Evolutionary conservation across 2,888 invertebrate species (phyloP).

Genomic region (Vanessa cardui): DNA sequence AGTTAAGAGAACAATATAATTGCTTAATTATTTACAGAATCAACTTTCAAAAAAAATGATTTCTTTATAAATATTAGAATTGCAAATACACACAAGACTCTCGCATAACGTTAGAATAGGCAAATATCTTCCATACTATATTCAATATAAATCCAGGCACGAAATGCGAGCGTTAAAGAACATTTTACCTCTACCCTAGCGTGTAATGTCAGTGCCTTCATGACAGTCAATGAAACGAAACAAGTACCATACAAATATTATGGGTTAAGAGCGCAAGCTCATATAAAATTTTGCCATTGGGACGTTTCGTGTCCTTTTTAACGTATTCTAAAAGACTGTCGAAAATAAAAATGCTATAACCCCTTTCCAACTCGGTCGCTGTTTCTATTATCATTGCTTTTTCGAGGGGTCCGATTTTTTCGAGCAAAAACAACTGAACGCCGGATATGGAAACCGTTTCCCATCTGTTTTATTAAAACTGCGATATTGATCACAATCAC

Average conservation of each 20-base stretch:
- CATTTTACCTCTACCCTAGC: not conserved
- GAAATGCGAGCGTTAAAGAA: not conserved
- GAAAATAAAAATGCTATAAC: constrained; percentile 76
- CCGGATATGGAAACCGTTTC: constrained; percentile 75
- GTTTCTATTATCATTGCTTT: constrained; percentile 79
- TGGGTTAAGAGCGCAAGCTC: constrained; percentile 21
- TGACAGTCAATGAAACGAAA: constrained; percentile 26
- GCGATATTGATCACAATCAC: constrained; percentile 74
- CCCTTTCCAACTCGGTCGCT: constrained; percentile 70
- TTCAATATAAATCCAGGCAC: too few species aligned
- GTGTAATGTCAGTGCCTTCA: not conserved
- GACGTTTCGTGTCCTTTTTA: constrained; percentile 65
- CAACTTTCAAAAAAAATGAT: too few species aligned
- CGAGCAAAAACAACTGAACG: constrained; percentile 66
- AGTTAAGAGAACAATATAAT: too few species aligned
- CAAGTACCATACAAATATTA: constrained; percentile 23
- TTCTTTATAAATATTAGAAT: too few species aligned
- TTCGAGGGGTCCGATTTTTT: constrained; percentile 68
- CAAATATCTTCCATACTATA: too few species aligned
- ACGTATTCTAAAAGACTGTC: constrained; percentile 56
- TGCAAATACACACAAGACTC: too few species aligned
- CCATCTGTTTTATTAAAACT: constrained; percentile 80
- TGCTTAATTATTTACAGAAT: too few species aligned
- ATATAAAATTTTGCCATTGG: constrained; percentile 44
- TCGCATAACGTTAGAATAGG: too few species aligned